These are phyloP conservation scores for Cyprinella venusta DNA, from an alignment of 2,797 vertebrate genomes.

Conservation along the genomic window DNA sequence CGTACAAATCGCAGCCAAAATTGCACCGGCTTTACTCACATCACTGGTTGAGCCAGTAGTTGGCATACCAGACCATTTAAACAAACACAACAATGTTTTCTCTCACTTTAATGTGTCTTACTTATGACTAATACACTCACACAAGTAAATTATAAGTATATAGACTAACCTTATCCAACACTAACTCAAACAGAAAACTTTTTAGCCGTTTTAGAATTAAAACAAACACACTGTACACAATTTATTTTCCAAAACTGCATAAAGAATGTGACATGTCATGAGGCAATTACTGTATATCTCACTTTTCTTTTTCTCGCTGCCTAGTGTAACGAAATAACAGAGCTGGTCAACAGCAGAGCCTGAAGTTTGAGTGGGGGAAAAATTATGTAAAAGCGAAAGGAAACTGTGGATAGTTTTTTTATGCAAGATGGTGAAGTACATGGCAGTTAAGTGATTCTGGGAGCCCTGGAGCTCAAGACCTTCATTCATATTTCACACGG, in stretches of 20 bases:
- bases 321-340: neutral
- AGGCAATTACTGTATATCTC: neutral
- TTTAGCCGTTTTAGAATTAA: neutral
- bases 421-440: constrained; percentile 14
- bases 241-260: neutral
- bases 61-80: neutral
- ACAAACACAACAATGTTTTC: neutral
- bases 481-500: constrained; percentile 53
- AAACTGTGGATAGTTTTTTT: constrained; percentile 1
- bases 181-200: neutral
- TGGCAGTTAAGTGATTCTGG: constrained; percentile 42
- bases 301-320: neutral
- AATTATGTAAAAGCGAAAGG: neutral
- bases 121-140: neutral
- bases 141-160: neutral
- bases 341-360: constrained; percentile 1
- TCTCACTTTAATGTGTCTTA: neutral
- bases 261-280: neutral
- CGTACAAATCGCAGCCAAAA: no score
- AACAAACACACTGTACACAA: neutral
- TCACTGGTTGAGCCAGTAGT: neutral
- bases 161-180: neutral
- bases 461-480: constrained; percentile 38
- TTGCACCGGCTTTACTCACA: neutral
- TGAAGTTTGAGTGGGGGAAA: neutral